Conservation (phyloP, 2,113 vertebrate genomes). For the Balaeniceps rex region DNA sequence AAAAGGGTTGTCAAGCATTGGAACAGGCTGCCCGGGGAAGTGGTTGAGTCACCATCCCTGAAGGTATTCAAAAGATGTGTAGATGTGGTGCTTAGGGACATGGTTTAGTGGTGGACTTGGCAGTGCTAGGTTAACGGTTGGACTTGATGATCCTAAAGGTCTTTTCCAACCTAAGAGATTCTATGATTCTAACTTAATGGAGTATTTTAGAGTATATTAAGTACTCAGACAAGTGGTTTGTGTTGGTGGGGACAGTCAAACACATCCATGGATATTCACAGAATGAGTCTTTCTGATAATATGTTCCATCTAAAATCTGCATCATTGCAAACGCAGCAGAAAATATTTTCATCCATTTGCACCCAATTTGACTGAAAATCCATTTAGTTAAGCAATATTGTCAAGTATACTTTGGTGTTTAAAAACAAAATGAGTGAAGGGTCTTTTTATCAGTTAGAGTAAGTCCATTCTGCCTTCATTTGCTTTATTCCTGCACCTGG, state of each 20-base stretch:
- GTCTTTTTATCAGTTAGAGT: not conserved
- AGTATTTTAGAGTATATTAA: not conserved
- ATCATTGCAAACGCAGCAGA: not conserved
- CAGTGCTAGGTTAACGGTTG: too few relatives aligned
- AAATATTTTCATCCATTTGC: not conserved
- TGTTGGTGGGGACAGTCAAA: not conserved
- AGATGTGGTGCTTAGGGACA: too few relatives aligned
- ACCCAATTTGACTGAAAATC: not conserved
- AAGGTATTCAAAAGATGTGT: too few relatives aligned
- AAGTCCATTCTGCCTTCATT: not conserved
- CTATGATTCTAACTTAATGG: not conserved
- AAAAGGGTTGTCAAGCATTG: too few relatives aligned
- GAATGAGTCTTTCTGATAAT: not conserved
- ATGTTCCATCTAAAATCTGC: not conserved
- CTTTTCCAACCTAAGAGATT: too few relatives aligned
- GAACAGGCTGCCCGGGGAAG: too few relatives aligned
- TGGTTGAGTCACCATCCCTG: too few relatives aligned
- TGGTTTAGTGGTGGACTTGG: too few relatives aligned
- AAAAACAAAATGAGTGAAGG: not conserved
- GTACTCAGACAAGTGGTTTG: not conserved
- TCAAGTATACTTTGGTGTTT: not conserved
- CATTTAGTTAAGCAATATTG: not conserved
- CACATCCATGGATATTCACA: not conserved
- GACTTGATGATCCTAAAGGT: too few relatives aligned
- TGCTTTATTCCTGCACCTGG: not conserved